Evolutionary conservation across 2,797 vertebrate genomes (phyloP), one percentile per base, ranked within the genome.

Genomic region (Agapornis canus): DNA sequence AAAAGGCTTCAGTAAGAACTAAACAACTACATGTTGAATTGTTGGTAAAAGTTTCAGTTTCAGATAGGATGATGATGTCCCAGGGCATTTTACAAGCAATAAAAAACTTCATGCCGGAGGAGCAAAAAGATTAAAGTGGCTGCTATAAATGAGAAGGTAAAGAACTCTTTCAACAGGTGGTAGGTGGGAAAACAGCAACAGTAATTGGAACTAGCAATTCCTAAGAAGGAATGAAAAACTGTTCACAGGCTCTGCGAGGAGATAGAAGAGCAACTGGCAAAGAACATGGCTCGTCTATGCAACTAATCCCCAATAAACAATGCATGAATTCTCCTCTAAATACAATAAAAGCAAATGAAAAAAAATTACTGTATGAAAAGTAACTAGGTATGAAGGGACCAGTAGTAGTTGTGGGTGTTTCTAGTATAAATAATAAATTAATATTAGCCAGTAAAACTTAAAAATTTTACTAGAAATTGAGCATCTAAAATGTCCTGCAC

Each of bases 331-430:
- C 57, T 72, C 21, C 19, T 66, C 17, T 63, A 82, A 82, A 73
- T 9, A 35, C 6, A 51, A 32, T 17, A 70, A 82, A 65, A 69
- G 5, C 6, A 59, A 82, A 71, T 32, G 14, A 10, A 23, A 75
- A 35, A 82, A 83, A 48, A 43, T 6, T 0, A 9, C 9, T 48
- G 5, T 7, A 32, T 64, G 31, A 52, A 78, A 15, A 63, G 4
- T 37, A 13, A 77, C 4, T 40, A 45, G 17, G 2, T 66, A 23
- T 47, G 17, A 9, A 79, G 20, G 15, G 10, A 51, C 8, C 15
- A 49, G 1, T 1, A 26, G 5, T 15, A 56, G 11, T 12, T 73
- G 6, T 13, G 4, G 0, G 2, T 56, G 10, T 51, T 32, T 70
- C 19, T 21, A n/a, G 6, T 70, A 31, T 25, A 85, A 80, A 39